Base-by-base conservation (phyloP, 2,888 invertebrate species). In the Dryomyza anilis region DNA sequence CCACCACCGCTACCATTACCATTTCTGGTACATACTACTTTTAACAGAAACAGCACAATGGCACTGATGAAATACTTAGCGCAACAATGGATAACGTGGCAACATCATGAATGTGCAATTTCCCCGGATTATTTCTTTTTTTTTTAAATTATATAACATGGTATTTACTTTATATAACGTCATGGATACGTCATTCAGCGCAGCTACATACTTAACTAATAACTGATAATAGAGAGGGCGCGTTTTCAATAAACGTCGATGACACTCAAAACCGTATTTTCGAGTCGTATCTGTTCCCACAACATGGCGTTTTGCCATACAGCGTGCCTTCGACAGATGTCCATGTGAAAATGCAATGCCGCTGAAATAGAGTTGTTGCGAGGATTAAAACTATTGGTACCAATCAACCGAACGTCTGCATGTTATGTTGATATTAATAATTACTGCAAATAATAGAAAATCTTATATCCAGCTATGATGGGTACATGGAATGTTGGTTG, bases 181-280 rank as follows among this genome's bases (percentile, higher is more conserved):
- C 19, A 30, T 30, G 29, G 14, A 3, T 16, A 27, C 7, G 25
- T 33, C 12, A 53, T 33, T 8, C 12, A 55, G 21, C 5, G 19
- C 21, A 21, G 29, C 30, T 36, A n/a, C 25, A 25, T 25, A 21
- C 21, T 48, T 23, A 12, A 21, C 21, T 12, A n/a, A 25, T 25
- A 50, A 50, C 25, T 7, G 45, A 25, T 8, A 21, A 33, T 53
- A 16, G 30, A 48, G 16, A 48, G 46, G 21, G 6, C 21, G 46
- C 16, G 46, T 48, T 48, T 48, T 21, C 30, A n/a, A 30, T 16
- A 29, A 30, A 7, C 21, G 36, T 12, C 27, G 55, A 55, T 55
- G 72, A 70, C 72, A 72, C 69, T 71, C 59, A 66, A 70, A 70
- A 69, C 69, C 69, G 62, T 70, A 67, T 71, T 67, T 66, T 70